phyloP scores from a whole-genome alignment of 2,888 invertebrate genomes.

The Heliconius ethilla region DNA sequence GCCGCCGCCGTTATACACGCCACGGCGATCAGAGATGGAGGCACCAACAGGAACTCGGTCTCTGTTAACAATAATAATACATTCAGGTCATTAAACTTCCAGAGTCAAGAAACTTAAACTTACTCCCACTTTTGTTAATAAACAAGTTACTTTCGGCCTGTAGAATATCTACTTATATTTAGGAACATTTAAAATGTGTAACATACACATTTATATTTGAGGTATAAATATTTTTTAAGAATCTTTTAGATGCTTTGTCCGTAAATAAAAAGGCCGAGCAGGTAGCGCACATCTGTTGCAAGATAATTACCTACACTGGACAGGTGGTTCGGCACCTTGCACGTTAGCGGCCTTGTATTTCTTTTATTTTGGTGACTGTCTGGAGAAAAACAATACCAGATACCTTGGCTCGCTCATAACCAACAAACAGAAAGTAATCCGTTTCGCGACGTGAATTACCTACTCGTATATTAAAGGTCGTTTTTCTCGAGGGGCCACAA shows the following conservation, averaged over 20 bases:
- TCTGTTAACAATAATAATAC: slow-evolving; percentile 78
- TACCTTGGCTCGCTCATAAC: slow-evolving; percentile 19
- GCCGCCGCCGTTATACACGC: slow-evolving; percentile 87
- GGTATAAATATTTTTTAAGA: slow-evolving; percentile 25
- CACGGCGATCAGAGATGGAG: slow-evolving; percentile 86
- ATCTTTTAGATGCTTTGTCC: slow-evolving; percentile 42
- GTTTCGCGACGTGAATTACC: slow-evolving; percentile 26
- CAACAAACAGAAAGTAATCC: slow-evolving; percentile 5
- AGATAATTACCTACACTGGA: slow-evolving; percentile 69
- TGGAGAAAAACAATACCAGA: slow-evolving; percentile 22
- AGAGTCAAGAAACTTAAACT: neutral
- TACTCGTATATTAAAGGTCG: slow-evolving; percentile 25
- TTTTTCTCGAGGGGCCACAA: slow-evolving; percentile 51
- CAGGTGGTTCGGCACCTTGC: slow-evolving; percentile 79
- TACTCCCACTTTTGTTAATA: neutral
- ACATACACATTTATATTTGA: neutral
- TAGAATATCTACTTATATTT: neutral
- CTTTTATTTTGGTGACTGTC: slow-evolving; percentile 28
- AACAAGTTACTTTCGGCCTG: neutral
- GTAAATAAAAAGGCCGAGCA: slow-evolving; percentile 54
- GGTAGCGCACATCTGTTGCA: slow-evolving; percentile 77
- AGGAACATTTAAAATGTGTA: neutral
- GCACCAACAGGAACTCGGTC: slow-evolving; percentile 86
- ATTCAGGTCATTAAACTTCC: slow-evolving; percentile 30
- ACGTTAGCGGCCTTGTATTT: slow-evolving; percentile 57